Percentiles rank a stretch among this genome's conserved stretches.
These are phyloP conservation scores for Cephus cinctus DNA, from an alignment of 1,140 invertebrate species.

Conservation along the genomic window DNA sequence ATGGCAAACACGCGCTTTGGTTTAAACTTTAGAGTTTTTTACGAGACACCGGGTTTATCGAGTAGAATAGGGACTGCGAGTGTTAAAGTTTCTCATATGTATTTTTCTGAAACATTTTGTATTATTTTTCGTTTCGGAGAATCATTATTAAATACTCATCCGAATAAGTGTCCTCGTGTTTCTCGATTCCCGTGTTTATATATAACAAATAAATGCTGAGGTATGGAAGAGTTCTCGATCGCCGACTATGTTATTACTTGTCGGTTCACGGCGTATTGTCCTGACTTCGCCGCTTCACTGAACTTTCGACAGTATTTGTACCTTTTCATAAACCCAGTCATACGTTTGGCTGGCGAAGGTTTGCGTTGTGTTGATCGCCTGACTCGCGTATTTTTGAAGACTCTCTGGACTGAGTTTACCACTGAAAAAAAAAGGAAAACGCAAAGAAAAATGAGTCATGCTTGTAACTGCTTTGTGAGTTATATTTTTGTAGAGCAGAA, in stretches of 20 bases:
- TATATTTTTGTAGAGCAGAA: conserved; percentile 3
- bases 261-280: background rate
- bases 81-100: no score
- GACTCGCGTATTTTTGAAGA: conserved; percentile 63
- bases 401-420: conserved; percentile 74
- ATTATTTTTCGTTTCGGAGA: no score
- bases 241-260: conserved; percentile 15
- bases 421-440: conserved; percentile 54
- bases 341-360: conserved; percentile 65
- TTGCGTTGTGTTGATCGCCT: conserved; percentile 66
- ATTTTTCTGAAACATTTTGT: no score
- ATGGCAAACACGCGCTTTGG: no score
- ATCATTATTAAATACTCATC: no score
- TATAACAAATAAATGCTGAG: conserved; percentile 43
- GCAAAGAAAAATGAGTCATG: background rate
- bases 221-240: conserved; percentile 26
- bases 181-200: background rate
- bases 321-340: conserved; percentile 73
- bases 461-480: background rate
- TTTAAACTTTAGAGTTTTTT: no score
- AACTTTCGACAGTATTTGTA: conserved; percentile 68
- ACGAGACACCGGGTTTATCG: no score
- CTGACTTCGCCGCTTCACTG: conserved; percentile 53
- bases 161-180: no score
- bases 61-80: no score